These are phyloP conservation scores for Zaprionus capensis DNA, from an alignment of 1,140 invertebrate species.

Conservation along the genomic window DNA sequence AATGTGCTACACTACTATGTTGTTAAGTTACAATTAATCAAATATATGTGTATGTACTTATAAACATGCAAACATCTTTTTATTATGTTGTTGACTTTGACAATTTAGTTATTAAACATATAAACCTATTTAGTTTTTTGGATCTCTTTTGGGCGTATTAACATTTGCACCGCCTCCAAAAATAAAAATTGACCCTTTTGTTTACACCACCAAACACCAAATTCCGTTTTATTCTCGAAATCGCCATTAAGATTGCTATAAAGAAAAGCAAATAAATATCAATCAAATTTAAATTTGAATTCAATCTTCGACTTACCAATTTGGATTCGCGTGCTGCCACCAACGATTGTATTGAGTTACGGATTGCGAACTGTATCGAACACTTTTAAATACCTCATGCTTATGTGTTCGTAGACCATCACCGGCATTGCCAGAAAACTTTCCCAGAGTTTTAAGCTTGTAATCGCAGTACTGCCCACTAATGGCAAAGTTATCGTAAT, in stretches of 20 bases:
- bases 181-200: slow-evolving; percentile 13
- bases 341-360: slow-evolving; percentile 25
- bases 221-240: slow-evolving; percentile 19
- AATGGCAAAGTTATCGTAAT: slow-evolving; percentile 34
- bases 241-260: slow-evolving; percentile 31
- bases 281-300: neutral
- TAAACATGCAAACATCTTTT: neutral
- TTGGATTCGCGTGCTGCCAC: slow-evolving; percentile 31
- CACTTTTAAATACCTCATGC: slow-evolving; percentile 16
- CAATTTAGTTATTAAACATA: neutral
- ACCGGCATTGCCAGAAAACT: slow-evolving; percentile 28
- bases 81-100: neutral
- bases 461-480: slow-evolving; percentile 22
- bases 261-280: neutral
- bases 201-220: slow-evolving; percentile 38
- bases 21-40: neutral
- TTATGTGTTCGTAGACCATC: slow-evolving; percentile 31
- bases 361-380: slow-evolving; percentile 1
- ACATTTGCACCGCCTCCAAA: slow-evolving; percentile 33
- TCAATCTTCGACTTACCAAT: slow-evolving; percentile 9
- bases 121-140: slow-evolving; percentile 17
- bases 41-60: neutral
- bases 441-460: slow-evolving; percentile 21
- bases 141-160: slow-evolving; percentile 27
- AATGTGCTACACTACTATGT: slow-evolving; percentile 85